Evolutionary conservation across 2,797 vertebrate genomes (phyloP).

Genomic region (Choloepus didactylus): DNA sequence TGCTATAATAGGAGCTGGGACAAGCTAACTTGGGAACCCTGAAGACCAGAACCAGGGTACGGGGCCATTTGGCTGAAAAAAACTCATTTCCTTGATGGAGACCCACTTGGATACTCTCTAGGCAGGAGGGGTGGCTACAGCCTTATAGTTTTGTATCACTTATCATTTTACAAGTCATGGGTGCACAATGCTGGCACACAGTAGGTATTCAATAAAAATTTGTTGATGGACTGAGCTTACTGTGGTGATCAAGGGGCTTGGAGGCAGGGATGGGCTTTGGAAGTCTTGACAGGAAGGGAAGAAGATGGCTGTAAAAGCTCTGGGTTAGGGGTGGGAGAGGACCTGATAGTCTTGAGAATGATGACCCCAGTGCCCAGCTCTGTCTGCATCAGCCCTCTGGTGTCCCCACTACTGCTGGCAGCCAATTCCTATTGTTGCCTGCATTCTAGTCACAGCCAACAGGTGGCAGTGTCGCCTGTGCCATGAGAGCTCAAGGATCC

Average conservation of each 20-base stretch:
- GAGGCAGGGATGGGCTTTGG: constrained; percentile 31
- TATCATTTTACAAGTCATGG: neutral
- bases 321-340: neutral
- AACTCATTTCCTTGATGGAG: neutral
- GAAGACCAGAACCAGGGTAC: constrained; percentile 8
- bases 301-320: constrained; percentile 14
- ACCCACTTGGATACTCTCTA: neutral
- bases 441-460: constrained; percentile 72
- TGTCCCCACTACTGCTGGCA: neutral
- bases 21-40: neutral
- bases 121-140: neutral
- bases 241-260: constrained; percentile 22
- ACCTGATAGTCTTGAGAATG: neutral
- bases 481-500: neutral
- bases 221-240: constrained; percentile 38
- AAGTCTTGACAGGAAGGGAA: constrained; percentile 34
- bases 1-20: neutral
- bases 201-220: constrained; percentile 59
- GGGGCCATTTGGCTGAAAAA: neutral
- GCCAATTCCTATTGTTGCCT: neutral
- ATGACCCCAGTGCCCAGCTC: neutral
- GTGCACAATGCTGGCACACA: constrained; percentile 33
- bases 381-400: neutral
- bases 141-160: neutral
- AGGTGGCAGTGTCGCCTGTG: constrained; percentile 82